phyloP scores from a whole-genome alignment of 2,797 vertebrate genomes.

The Megaceryle alcyon region DNA sequence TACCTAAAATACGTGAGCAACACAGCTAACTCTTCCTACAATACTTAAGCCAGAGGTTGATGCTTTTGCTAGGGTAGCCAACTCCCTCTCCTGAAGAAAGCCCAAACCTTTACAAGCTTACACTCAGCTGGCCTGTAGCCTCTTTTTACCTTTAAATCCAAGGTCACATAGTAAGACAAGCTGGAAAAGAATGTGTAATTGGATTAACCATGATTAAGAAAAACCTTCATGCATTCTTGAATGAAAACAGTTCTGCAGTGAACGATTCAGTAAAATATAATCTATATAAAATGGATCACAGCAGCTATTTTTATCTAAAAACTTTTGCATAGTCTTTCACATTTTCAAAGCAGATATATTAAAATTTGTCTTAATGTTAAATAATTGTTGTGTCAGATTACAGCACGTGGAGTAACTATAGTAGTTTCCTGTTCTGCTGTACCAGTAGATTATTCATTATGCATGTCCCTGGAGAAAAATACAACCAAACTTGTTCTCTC shows the following conservation, averaged over 20 bases:
- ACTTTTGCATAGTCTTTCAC: neutral
- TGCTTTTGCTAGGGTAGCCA: neutral
- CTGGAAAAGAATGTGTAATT: slow-evolving; percentile 53
- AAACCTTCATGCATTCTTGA: slow-evolving; percentile 3
- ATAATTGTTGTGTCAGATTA: slow-evolving; percentile 46
- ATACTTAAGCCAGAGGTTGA: neutral
- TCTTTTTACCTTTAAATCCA: slow-evolving; percentile 52
- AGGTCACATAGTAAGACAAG: slow-evolving; percentile 19
- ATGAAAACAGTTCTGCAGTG: neutral
- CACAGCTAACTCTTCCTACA: neutral
- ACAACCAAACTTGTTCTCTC: neutral
- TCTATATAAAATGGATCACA: neutral
- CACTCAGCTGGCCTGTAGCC: neutral
- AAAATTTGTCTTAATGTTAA: slow-evolving; percentile 24
- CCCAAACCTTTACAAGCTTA: neutral
- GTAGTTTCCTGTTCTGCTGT: slow-evolving; percentile 3
- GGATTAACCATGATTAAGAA: slow-evolving; percentile 51
- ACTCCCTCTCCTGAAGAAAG: neutral
- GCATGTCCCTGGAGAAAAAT: neutral
- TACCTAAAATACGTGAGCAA: neutral
- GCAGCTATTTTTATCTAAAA: neutral
- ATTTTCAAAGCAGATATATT: neutral
- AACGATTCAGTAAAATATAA: neutral
- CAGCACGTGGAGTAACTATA: neutral
- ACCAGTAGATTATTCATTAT: slow-evolving; percentile 3